phyloP scores from a whole-genome alignment of 2,113 vertebrate genomes.

The Tetrao urogallus region DNA sequence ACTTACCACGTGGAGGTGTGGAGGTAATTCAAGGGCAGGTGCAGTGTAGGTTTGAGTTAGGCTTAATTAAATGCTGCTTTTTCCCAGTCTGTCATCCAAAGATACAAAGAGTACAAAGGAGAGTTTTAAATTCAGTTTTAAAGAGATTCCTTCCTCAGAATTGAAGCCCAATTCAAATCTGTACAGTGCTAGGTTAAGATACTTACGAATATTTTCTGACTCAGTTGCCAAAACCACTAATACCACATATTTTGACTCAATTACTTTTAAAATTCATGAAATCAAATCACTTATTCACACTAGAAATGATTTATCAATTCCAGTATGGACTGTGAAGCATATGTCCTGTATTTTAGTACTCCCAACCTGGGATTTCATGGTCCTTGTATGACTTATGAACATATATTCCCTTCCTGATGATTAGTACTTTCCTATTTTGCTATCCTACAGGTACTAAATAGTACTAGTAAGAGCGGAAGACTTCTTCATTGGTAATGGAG shows the following conservation, averaged over 20 bases:
- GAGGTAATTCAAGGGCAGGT: neutral
- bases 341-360: neutral
- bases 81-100: neutral
- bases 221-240: neutral
- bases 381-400: constrained; percentile 36
- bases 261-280: constrained; percentile 51
- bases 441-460: constrained; percentile 16
- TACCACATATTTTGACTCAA: constrained; percentile 32
- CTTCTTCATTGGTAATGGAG: neutral
- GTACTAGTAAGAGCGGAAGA: neutral
- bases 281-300: constrained; percentile 58
- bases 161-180: neutral
- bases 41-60: neutral
- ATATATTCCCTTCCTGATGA: constrained; percentile 41
- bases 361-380: neutral
- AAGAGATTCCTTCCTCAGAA: neutral
- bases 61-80: neutral
- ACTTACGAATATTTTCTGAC: constrained; percentile 22
- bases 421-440: constrained; percentile 55
- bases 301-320: constrained; percentile 53
- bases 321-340: neutral
- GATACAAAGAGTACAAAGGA: neutral
- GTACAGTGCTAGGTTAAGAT: constrained; percentile 36
- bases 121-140: neutral
- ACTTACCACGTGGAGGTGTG: neutral